A percentile compares a stretch with the other conserved stretches of the same genome.
Evolutionary conservation across 2,113 vertebrate genomes (phyloP).

Genomic region (Trichechus manatus): DNA sequence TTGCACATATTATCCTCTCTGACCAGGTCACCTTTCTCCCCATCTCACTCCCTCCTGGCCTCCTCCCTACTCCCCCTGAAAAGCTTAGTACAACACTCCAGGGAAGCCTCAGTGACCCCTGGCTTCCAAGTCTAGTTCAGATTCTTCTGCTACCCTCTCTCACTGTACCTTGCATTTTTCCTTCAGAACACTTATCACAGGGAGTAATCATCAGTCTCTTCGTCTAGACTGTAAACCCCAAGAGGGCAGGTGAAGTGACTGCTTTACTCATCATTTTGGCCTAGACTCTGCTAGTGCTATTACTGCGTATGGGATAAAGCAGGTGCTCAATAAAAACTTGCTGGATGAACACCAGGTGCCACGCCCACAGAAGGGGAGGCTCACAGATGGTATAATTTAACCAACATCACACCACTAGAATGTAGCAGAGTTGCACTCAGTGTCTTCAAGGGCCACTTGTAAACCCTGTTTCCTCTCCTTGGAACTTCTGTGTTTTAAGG

Average conservation of each 20-base stretch:
- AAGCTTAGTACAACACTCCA: not conserved
- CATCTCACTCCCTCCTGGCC: not conserved
- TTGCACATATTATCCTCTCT: not conserved
- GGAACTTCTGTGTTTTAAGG: not conserved
- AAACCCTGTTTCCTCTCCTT: not conserved
- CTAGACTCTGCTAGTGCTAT: not conserved
- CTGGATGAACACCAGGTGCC: not conserved
- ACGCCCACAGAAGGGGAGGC: not conserved
- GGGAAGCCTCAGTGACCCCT: not conserved
- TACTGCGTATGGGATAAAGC: not conserved
- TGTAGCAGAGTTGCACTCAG: not conserved
- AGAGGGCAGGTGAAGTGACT: not conserved
- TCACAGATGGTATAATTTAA: not conserved
- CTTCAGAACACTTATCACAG: not conserved
- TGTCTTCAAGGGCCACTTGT: not conserved
- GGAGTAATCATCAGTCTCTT: not conserved
- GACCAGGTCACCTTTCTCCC: not conserved
- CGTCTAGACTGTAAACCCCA: not conserved
- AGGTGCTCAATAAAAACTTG: not conserved
- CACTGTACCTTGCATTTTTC: not conserved
- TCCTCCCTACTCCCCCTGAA: not conserved
- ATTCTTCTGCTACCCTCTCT: not conserved
- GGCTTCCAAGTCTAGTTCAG: not conserved
- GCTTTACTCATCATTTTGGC: not conserved
- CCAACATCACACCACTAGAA: not conserved